Base-by-base conservation (phyloP, 2,797 vertebrate genomes). In the Atherinosoma microstoma region DNA sequence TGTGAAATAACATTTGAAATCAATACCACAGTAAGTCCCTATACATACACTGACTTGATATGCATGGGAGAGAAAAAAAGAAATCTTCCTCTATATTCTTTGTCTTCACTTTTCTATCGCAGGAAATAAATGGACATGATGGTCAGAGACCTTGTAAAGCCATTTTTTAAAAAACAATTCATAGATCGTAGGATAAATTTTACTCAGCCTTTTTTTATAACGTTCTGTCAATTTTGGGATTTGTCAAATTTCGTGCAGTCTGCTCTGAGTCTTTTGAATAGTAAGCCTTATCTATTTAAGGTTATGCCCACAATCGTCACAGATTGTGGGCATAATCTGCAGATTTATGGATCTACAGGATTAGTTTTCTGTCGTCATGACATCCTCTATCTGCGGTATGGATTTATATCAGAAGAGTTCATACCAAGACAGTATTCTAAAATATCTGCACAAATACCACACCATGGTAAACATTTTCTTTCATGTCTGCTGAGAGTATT, bases 1-100 rank as follows among this genome's bases (percentile, higher is more conserved):
- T 85, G 84, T 80, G 84, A 86, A 88, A 89, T 90, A 90, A 87
- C 89, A 85, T 88, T 75, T 84, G 80, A 80, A 86, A 91, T 92
- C 90, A 45, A 90, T 89, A 72, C 54, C 66, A n/a, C 20, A 35
- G 80, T 58, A 9, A 56, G 64, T 67, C 20, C 15, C 16, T 24
- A 54, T 32, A 64, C 72, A 74, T 67, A 67, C 58, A 42, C 27
- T 42, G 59, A 64, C 67, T 78, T 58, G 22, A 6, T 51, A 8
- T 59, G 67, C 54, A 57, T 40, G 32, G 69, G 57, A 76, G 60
- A 47, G 69, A 2, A 47, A 60, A 60, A 49, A 56, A 71, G 65
- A 70, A 13, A 61, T 10, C 30, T 38, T 18, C 32, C 6, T 58
- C 47, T 30, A 49, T 59, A 6, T 58, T 9, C 27, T 64, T 70